phyloP scores from a whole-genome alignment of 2,113 vertebrate genomes.

The Uria lomvia region DNA sequence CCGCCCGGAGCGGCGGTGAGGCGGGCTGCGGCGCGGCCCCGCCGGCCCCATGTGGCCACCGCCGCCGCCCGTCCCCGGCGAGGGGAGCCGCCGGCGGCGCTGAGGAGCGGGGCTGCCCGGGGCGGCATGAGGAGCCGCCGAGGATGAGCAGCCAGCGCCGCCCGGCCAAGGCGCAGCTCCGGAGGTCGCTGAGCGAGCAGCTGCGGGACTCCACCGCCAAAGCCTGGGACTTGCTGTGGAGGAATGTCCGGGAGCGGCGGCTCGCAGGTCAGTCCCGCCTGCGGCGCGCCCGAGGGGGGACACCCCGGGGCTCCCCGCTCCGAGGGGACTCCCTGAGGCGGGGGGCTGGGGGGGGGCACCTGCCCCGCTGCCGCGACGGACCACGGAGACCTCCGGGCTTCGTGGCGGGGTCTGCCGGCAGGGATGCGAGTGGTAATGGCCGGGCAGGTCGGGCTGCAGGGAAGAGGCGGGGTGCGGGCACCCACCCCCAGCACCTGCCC shows the following conservation, averaged over 20 bases:
- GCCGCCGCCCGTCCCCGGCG: not conserved
- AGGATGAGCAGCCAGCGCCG: conserved; percentile 82
- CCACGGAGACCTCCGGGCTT: not conserved
- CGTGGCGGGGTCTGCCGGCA: not conserved
- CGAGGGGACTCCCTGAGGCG: too few species aligned
- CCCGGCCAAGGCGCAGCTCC: conserved; percentile 75
- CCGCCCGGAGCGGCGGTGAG: not conserved
- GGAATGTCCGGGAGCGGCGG: conserved; percentile 85
- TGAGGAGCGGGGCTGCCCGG: not conserved
- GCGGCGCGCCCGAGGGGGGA: not conserved
- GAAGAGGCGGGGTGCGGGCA: not conserved
- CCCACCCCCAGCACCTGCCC: not conserved
- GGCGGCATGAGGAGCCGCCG: conserved; percentile 64
- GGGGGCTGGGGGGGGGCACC: not conserved
- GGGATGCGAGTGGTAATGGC: not conserved
- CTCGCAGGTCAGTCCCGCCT: conserved; percentile 87
- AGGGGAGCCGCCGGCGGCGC: not conserved
- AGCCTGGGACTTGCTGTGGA: conserved; percentile 93
- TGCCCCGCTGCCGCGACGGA: not conserved
- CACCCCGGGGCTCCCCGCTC: not conserved
- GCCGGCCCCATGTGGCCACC: not conserved
- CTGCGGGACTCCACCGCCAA: conserved; percentile 87
- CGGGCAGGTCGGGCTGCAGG: not conserved
- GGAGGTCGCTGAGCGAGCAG: conserved; percentile 90
- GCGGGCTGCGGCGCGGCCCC: not conserved